phyloP scores from a whole-genome alignment of 2,797 vertebrate genomes.

The Xiphophorus birchmanni region DNA sequence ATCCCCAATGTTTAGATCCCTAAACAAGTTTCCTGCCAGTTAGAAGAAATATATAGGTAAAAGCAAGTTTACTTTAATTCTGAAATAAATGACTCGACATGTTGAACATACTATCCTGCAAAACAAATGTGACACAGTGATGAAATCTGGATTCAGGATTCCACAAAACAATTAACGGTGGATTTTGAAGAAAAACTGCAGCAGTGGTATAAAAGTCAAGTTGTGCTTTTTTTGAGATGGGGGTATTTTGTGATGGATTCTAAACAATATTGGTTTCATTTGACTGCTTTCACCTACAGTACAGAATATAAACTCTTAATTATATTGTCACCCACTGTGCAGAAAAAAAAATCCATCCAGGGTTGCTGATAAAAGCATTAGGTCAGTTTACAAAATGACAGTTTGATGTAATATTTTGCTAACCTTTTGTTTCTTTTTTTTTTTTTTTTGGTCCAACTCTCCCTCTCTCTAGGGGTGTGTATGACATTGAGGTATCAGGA shows the following conservation, averaged over 20 bases:
- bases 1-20: neutral
- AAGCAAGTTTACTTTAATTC: no score
- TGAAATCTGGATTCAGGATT: neutral
- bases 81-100: neutral
- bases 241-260: neutral
- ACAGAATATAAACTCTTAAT: neutral
- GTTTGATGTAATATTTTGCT: neutral
- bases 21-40: neutral
- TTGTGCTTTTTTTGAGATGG: neutral
- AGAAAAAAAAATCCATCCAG: neutral
- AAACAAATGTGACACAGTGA: neutral
- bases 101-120: neutral
- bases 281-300: neutral
- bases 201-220: neutral
- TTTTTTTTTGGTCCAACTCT: neutral
- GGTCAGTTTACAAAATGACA: constrained; percentile 13
- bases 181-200: neutral
- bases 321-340: neutral
- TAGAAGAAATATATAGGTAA: neutral
- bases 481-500: constrained; percentile 89
- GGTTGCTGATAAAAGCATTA: neutral
- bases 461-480: constrained; percentile 84
- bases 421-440: neutral
- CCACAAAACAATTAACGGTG: neutral
- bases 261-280: neutral